These are phyloP conservation scores for Poecilia latipinna DNA, from an alignment of 2,113 vertebrate genomes.

Conservation along the genomic window DNA sequence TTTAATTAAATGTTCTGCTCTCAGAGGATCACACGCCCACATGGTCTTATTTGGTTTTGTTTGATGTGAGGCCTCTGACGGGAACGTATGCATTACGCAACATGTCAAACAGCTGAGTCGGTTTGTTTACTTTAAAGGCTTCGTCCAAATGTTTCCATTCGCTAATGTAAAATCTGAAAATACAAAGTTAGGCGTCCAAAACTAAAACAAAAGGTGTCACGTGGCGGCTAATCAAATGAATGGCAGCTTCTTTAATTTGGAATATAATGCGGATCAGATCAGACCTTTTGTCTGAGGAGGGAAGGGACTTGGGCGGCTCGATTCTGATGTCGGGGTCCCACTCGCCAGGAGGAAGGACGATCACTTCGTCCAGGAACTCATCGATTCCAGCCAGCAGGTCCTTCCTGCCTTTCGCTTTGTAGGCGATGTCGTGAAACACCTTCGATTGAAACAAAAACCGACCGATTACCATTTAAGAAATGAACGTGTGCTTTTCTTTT, in stretches of 20 bases:
- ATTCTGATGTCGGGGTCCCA: conserved; percentile 98
- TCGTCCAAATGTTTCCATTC: background rate
- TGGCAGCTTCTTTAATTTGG: too few relatives aligned
- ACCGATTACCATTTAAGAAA: background rate
- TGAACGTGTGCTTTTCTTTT: background rate
- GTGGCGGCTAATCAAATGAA: background rate
- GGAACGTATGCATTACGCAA: too few relatives aligned
- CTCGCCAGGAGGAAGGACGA: conserved; percentile 96
- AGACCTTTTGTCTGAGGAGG: conserved; percentile 97
- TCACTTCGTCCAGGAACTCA: conserved; percentile 97
- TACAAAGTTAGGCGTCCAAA: background rate
- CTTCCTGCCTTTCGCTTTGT: conserved; percentile 93
- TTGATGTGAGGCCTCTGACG: background rate
- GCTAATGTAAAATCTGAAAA: background rate
- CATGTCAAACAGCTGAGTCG: background rate
- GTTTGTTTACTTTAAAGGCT: background rate
- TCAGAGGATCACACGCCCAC: background rate
- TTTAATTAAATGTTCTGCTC: background rate
- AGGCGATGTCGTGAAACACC: conserved; percentile 99
- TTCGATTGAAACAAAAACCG: conserved; percentile 51
- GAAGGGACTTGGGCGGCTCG: conserved; percentile 95
- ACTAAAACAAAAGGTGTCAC: background rate
- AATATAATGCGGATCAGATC: conserved; percentile 4
- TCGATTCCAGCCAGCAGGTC: conserved; percentile 97
- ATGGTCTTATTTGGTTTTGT: background rate